Base-by-base conservation (phyloP, 1,140 invertebrate species). In the Oryctes rhinoceros region DNA sequence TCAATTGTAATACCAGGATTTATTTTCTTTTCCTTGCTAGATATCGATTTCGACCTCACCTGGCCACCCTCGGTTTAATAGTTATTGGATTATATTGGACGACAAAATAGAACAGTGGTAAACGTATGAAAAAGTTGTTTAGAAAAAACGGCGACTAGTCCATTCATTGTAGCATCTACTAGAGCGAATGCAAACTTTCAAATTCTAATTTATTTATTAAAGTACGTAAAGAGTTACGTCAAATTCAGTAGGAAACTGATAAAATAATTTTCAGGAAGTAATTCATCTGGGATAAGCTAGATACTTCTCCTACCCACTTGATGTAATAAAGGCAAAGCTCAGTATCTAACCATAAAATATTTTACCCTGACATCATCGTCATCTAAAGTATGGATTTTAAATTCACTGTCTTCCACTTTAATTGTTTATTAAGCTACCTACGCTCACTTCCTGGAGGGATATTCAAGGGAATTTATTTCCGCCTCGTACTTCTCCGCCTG, bases 341-440 rank as follows among this genome's bases (percentile, higher is more conserved):
- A 9, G 11, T 71, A 18, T 71, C 20, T 24, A 71, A 71, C 65
- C 18, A 18, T 67, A 67, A 67, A 67, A 67, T 67, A 67, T 67
- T 67, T 67, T 67, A 67, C 24, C 65, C 35, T 13, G 1, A 37
- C 65, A 71, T 35, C 65, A 71, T 71, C 20, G 65, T 71, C 65
- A 71, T 71, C 65, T 15, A 13, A 71, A 71, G 24, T 71, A 71
- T 71, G 35, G 24, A 71, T 71, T 71, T 71, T 71, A 71, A 35
- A 24, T 7, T 24, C 7, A 37, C 11, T 24, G 35, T 30, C 65
- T 71, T 71, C 65, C 65, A 71, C 65, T 71, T 71, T 71, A 71
- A 71, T 71, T 71, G 65, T 71, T 71, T 71, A 71, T 71, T 71
- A 71, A 71, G 65, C 65, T 71, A 71, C 65, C 65, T 71, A 71